A percentile compares a stretch with the other conserved stretches of the same genome.
Conservation (phyloP, 2,888 invertebrate genomes). For the Byasa hedistus region DNA sequence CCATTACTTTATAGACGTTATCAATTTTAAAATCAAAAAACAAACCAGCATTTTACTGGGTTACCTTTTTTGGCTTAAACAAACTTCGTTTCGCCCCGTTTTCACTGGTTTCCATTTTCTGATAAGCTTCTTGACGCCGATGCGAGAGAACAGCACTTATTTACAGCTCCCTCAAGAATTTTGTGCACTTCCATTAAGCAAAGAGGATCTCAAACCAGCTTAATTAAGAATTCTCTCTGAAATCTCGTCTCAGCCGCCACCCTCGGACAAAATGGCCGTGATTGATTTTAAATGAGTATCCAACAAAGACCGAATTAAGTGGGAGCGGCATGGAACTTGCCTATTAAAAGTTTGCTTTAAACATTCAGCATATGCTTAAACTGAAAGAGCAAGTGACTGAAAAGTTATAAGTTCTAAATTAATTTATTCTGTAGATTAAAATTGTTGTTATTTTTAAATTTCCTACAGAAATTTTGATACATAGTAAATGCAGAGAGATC, state of each 20-base stretch:
- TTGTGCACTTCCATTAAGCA: slow-evolving; percentile 71
- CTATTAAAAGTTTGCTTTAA: slow-evolving; percentile 61
- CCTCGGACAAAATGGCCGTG: slow-evolving; percentile 65
- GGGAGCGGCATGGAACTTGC: slow-evolving; percentile 52
- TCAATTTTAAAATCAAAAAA: too few species aligned
- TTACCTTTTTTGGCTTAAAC: background rate
- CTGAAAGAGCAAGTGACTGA: background rate
- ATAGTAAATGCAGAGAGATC: too few species aligned
- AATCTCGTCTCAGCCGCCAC: slow-evolving; percentile 65
- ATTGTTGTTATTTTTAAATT: too few species aligned
- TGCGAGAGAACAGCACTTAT: slow-evolving; percentile 52
- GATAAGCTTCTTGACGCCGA: slow-evolving; percentile 54
- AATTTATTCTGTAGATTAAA: background rate
- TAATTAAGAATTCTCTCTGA: slow-evolving; percentile 77
- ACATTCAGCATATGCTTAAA: background rate
- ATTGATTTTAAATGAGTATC: slow-evolving; percentile 76
- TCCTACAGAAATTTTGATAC: too few species aligned
- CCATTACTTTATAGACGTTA: too few species aligned
- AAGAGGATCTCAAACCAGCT: slow-evolving; percentile 70
- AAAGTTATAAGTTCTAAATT: background rate
- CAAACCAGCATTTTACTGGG: background rate
- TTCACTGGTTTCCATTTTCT: slow-evolving; percentile 25
- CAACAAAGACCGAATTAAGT: slow-evolving; percentile 60
- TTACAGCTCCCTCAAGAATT: slow-evolving; percentile 64
- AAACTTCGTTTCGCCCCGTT: slow-evolving; percentile 4